Evolutionary conservation across 1,140 invertebrate species (phyloP), one percentile per base, ranked within the genome.

Genomic region (Centruroides sculpturatus): DNA sequence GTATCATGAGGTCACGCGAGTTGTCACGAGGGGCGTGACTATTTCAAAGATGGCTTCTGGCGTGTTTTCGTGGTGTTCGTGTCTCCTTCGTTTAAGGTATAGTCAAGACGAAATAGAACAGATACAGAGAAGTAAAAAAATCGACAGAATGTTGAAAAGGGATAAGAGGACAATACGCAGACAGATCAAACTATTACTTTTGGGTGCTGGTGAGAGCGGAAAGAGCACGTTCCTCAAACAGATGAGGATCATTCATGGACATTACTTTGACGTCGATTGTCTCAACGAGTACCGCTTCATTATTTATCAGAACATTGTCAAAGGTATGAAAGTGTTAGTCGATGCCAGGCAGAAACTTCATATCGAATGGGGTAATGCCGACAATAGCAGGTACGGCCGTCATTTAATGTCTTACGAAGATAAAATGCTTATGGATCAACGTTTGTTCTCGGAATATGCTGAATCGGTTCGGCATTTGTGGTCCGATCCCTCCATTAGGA

Each of bases 211-310:
- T 67, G 92, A 94, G 80, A 90, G 86, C 75, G 92, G 92, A 69
- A 95, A 95, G 77, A 92, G 91, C 67, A 98, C 95, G 69, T 96
- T 98, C 78, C 82, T 98, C 60, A 98, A 98, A 79, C 95, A 98
- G 82, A 98, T 98, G 94, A 84, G 89, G 73, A 98, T 98, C 71
- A 98, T 98, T 73, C 93, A 98, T 74, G 91, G 92, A 65, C 82
- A 92, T 65, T 88, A 91, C 72, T 97, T 96, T 61, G 78, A 77
- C n/a, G 74, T 76, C 55, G 85, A 88, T 64, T 76, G 87, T 66
- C 77, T 94, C 62, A 83, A 83, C 66, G 89, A 94, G 70, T 96
- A 87, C 74, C 87, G 74, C 75, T 82, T 85, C 74, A 83, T 89
- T 64, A 91, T 95, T 74, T 94, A 93, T 75, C 87, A 89, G 76